phyloP scores from a whole-genome alignment of 2,797 vertebrate genomes.

The Anisognathus igniventris region DNA sequence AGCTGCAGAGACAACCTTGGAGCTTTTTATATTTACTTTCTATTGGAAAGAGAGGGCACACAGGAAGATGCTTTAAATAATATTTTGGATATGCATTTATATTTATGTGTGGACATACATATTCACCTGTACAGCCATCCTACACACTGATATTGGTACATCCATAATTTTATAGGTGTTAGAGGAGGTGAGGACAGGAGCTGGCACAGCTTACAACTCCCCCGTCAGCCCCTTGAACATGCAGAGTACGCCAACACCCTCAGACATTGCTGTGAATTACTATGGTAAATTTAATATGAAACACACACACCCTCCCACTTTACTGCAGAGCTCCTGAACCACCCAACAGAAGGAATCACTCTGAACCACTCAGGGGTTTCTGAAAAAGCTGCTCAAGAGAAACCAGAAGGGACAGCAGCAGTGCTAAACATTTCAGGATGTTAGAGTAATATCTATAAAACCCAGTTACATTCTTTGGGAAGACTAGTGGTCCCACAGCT shows the following conservation, averaged over 20 bases:
- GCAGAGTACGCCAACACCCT: background rate
- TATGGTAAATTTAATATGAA: background rate
- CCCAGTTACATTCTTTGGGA: background rate
- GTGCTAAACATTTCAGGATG: background rate
- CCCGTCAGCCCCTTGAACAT: background rate
- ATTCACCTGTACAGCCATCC: background rate
- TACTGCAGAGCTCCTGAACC: background rate
- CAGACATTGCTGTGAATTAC: background rate
- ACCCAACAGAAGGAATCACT: background rate
- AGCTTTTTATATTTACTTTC: background rate
- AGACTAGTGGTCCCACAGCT: background rate
- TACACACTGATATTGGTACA: background rate
- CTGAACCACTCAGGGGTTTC: background rate
- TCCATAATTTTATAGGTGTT: background rate
- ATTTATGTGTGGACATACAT: background rate
- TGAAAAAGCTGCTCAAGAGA: background rate
- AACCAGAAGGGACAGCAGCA: background rate
- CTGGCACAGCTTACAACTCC: background rate
- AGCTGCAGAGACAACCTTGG: accelerated
- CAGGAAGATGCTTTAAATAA: background rate
- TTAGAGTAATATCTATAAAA: background rate
- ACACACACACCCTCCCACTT: background rate
- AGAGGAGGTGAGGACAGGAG: background rate
- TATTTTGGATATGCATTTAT: background rate
- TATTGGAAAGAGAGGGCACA: background rate